Conservation (phyloP, 2,797 vertebrate genomes). For the Lateolabrax maculatus region DNA sequence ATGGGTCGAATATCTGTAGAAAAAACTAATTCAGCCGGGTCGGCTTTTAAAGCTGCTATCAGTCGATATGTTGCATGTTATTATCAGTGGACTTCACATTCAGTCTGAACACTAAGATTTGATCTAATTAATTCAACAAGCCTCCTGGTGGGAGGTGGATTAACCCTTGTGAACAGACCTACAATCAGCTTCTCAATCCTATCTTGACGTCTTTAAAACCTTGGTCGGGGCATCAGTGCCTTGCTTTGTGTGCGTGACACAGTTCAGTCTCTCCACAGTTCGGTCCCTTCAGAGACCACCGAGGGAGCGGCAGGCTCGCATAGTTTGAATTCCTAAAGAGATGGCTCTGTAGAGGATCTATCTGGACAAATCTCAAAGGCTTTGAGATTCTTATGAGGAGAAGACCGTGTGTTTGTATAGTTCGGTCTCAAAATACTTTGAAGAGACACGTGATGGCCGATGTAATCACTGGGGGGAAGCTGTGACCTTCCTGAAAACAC, state of each 20-base stretch:
- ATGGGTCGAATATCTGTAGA: neutral
- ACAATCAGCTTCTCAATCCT: slow-evolving; percentile 6
- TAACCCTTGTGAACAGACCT: slow-evolving; percentile 13
- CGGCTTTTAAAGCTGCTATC: neutral
- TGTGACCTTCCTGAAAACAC: slow-evolving; percentile 3
- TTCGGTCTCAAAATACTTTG: neutral
- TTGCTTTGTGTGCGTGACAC: slow-evolving; percentile 35
- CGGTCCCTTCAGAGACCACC: slow-evolving; percentile 38
- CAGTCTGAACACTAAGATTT: neutral
- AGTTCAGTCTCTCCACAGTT: slow-evolving; percentile 7
- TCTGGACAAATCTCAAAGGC: slow-evolving; percentile 30
- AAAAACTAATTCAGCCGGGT: neutral
- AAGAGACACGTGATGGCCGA: neutral
- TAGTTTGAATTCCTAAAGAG: slow-evolving; percentile 57
- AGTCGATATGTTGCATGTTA: neutral
- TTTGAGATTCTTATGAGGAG: neutral
- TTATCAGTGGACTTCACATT: neutral
- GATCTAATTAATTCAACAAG: slow-evolving; percentile 14
- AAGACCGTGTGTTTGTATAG: neutral
- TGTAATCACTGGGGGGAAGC: neutral
- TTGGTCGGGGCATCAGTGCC: neutral
- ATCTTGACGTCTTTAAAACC: slow-evolving; percentile 31
- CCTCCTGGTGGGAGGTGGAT: slow-evolving; percentile 10
- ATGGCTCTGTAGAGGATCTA: neutral
- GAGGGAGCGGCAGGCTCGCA: slow-evolving; percentile 45